A percentile compares a stretch with the other conserved stretches of the same genome.
These are phyloP conservation scores for Schizothorax lantsangensis DNA, from an alignment of 2,797 vertebrate species.

Conservation along the genomic window DNA sequence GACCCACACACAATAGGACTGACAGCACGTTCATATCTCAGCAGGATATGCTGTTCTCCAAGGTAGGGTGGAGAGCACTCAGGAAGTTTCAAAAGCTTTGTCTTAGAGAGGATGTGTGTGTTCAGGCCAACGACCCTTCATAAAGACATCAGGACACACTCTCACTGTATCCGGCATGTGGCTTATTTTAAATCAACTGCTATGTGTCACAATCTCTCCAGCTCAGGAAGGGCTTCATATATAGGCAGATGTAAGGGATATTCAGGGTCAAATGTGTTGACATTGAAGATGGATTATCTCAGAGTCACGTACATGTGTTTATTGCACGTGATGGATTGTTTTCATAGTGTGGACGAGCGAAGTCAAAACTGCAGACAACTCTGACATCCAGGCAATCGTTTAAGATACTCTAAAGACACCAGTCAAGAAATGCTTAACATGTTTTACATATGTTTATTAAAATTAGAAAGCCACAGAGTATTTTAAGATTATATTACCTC, in stretches of 20 bases:
- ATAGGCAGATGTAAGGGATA: slow-evolving; percentile 43
- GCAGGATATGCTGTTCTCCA: slow-evolving; percentile 40
- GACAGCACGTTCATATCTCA: slow-evolving; percentile 29
- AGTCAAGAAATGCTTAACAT: not conserved
- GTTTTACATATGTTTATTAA: slow-evolving; percentile 11
- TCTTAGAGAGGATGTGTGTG: slow-evolving; percentile 33
- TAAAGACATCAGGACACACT: slow-evolving; percentile 37
- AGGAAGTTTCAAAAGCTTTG: slow-evolving; percentile 46
- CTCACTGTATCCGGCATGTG: slow-evolving; percentile 20
- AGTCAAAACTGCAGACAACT: slow-evolving; percentile 45
- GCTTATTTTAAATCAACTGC: slow-evolving; percentile 31
- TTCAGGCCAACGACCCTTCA: slow-evolving; percentile 32
- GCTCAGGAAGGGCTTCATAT: slow-evolving; percentile 11
- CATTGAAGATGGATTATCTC: slow-evolving; percentile 52
- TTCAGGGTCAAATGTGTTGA: slow-evolving; percentile 41
- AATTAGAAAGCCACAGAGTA: not conserved
- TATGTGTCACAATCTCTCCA: slow-evolving; percentile 6
- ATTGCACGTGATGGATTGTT: slow-evolving; percentile 57
- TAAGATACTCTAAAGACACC: not conserved
- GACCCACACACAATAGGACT: slow-evolving; percentile 37
- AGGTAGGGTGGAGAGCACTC: slow-evolving; percentile 30
- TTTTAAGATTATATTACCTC: not conserved
- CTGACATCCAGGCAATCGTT: not conserved
- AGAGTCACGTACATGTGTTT: slow-evolving; percentile 24
- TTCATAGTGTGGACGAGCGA: slow-evolving; percentile 66